A percentile compares a stretch with the other conserved stretches of the same genome.
Evolutionary conservation across 2,113 vertebrate species (phyloP).

Genomic region (Bolborhynchus lineola): DNA sequence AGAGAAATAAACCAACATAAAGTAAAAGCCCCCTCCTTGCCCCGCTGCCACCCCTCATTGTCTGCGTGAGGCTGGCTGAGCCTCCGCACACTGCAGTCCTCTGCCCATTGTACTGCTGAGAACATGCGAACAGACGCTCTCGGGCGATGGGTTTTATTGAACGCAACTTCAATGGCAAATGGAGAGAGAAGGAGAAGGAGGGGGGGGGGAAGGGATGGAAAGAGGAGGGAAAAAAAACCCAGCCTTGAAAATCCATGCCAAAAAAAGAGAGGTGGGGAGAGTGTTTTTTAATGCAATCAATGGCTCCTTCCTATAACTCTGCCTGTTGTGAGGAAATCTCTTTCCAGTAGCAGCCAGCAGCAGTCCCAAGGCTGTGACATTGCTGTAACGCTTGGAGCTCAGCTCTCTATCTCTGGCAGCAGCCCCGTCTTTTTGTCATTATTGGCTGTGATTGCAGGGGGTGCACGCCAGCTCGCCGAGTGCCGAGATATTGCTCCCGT

Average conservation of each 20-base stretch:
- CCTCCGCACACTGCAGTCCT: slow-evolving; percentile 53
- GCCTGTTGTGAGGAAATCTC: slow-evolving; percentile 61
- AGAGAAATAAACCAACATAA: slow-evolving; percentile 22
- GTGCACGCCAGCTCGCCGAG: slow-evolving; percentile 57
- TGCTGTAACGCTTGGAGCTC: slow-evolving; percentile 58
- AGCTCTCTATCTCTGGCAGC: slow-evolving; percentile 62
- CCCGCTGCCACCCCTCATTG: slow-evolving; percentile 25
- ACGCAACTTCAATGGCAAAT: slow-evolving; percentile 63
- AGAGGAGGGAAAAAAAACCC: neutral
- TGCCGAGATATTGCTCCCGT: slow-evolving; percentile 31
- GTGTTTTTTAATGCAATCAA: slow-evolving; percentile 54
- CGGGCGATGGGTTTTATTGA: slow-evolving; percentile 61
- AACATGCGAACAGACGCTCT: slow-evolving; percentile 55
- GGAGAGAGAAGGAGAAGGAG: too few species aligned
- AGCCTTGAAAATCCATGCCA: slow-evolving; percentile 23
- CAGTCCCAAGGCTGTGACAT: slow-evolving; percentile 63
- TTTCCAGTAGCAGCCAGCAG: slow-evolving; percentile 64
- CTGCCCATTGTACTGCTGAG: slow-evolving; percentile 61
- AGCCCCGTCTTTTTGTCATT: slow-evolving; percentile 59
- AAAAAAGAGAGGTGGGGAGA: slow-evolving; percentile 44
- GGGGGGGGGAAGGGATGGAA: too few species aligned
- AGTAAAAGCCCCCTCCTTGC: neutral
- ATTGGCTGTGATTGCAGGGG: slow-evolving; percentile 61
- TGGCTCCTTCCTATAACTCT: slow-evolving; percentile 56
- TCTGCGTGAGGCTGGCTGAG: slow-evolving; percentile 40